A percentile compares a stretch with the other conserved stretches of the same genome.
These are phyloP conservation scores for Notothenia rossii DNA, from an alignment of 2,113 vertebrate genomes.

Conservation along the genomic window DNA sequence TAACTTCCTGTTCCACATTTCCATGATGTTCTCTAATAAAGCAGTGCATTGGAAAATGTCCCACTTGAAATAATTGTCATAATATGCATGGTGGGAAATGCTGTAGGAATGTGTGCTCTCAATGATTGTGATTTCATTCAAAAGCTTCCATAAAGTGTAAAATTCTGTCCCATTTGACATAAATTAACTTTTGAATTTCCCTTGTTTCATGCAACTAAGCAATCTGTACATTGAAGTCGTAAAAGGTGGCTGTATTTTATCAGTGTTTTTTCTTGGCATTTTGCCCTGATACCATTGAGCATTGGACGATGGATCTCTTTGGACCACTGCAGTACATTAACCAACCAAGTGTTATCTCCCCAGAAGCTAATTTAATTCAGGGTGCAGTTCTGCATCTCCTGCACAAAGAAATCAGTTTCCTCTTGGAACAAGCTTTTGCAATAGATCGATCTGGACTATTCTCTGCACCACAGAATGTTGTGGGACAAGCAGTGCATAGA, in stretches of 20 bases:
- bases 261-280: slow-evolving; percentile 26
- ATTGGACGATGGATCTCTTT: slow-evolving; percentile 46
- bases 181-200: not conserved
- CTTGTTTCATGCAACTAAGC: not conserved
- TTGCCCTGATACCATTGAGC: slow-evolving; percentile 34
- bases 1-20: not conserved
- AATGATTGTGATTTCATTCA: slow-evolving; percentile 10
- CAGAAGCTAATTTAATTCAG: slow-evolving; percentile 63
- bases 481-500: not conserved
- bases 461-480: not conserved
- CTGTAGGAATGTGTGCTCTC: not conserved
- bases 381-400: slow-evolving; percentile 36
- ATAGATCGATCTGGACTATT: slow-evolving; percentile 15
- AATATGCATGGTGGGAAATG: not conserved
- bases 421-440: slow-evolving; percentile 33
- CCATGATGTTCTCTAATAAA: not conserved
- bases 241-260: not conserved
- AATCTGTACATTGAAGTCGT: not conserved
- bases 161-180: slow-evolving; percentile 1
- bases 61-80: not conserved
- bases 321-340: slow-evolving; percentile 58
- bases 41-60: no score
- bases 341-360: slow-evolving; percentile 62
- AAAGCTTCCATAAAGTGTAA: not conserved
- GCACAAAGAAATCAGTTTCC: slow-evolving; percentile 49